A percentile compares a stretch with the other conserved stretches of the same genome.
Evolutionary conservation across 37 sponge, comb jelly and placozoan species (phyloP).

Genomic region (Haliclona indistincta): DNA sequence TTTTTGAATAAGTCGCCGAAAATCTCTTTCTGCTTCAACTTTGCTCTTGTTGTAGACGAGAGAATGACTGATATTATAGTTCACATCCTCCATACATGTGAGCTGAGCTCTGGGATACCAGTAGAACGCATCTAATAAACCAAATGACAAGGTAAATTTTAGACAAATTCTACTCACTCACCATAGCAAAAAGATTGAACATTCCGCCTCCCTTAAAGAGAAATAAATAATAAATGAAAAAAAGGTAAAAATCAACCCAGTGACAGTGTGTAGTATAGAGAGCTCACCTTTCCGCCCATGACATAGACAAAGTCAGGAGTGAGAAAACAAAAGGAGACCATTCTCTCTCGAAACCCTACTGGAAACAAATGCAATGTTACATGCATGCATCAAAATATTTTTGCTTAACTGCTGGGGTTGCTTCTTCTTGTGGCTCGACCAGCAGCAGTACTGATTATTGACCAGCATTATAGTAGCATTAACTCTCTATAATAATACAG

Average conservation of each 20-base stretch:
- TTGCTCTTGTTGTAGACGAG: slow-evolving; percentile 68
- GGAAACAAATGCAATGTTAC: too few species aligned
- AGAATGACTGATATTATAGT: slow-evolving; percentile 62
- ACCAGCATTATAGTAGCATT: too few species aligned
- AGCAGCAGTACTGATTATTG: too few species aligned
- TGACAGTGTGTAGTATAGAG: too few species aligned
- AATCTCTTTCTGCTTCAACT: slow-evolving; percentile 69
- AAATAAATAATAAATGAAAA: too few species aligned
- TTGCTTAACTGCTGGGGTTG: too few species aligned
- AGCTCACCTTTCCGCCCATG: slow-evolving; percentile 93
- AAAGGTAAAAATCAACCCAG: too few species aligned
- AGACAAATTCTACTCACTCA: too few species aligned
- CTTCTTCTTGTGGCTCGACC: too few species aligned
- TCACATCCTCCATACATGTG: slow-evolving; percentile 73
- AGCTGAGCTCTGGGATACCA: slow-evolving; percentile 88
- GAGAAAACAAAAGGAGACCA: slow-evolving; percentile 93
- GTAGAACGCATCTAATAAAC: slow-evolving; percentile 91
- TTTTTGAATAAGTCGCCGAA: slow-evolving; percentile 64
- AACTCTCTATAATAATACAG: too few species aligned
- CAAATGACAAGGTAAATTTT: too few species aligned
- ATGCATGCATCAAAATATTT: too few species aligned
- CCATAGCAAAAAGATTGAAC: slow-evolving; percentile 73
- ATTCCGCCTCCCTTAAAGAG: slow-evolving; percentile 43
- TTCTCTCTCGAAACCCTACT: slow-evolving; percentile 90
- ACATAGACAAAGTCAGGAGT: slow-evolving; percentile 94